Base-by-base conservation (phyloP, 2,888 invertebrate species). In the Tillus elongatus region DNA sequence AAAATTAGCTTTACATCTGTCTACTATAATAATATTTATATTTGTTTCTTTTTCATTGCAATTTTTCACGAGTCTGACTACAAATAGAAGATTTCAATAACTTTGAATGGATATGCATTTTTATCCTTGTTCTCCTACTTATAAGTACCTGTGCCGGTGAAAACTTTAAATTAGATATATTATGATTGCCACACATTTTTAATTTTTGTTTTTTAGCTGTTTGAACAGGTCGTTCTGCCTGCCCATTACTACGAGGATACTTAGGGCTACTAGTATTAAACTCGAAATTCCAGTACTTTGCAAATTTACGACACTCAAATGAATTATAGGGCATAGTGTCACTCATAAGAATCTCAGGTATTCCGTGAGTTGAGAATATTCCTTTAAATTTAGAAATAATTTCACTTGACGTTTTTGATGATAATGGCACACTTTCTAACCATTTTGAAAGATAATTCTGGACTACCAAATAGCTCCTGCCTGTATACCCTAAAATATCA, bases 391-490 rank as follows among this genome's bases (percentile, higher is more conserved):
- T 10, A 4, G 15, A 8, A 27, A 42, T 41, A 2, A 41, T 32
- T 33, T 24, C 33, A 4, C 29, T 16, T 3, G 33, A 30, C 19
- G 28, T 42, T 34, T 39, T 29, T 26, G 4, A 32, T 24, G 34
- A n/a, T n/a, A 45, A 15, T 35, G 39, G 36, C 19, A 42, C 13
- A 9, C 46, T 26, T 32, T 51, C 47, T 19, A 50, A 13, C 51
- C 50, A 54, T 32, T 50, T 53, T 3, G 41, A 38, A 33, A 45
- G 41, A 40, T 47, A 51, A 38, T 56, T 52, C 8, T 45, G 35
- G 8, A 53, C 39, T 13, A 53, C 31, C 26, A 52, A 39, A 37
- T 48, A 49, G 26, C 41, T 36, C 3, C 11, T 36, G 1, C 24
- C 37, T 8, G 36, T 15, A 16, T 34, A 26, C 30, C 31, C 44